Evolutionary conservation across 2,113 vertebrate species (phyloP), one percentile per base, ranked within the genome.

Genomic region (Puma concolor): DNA sequence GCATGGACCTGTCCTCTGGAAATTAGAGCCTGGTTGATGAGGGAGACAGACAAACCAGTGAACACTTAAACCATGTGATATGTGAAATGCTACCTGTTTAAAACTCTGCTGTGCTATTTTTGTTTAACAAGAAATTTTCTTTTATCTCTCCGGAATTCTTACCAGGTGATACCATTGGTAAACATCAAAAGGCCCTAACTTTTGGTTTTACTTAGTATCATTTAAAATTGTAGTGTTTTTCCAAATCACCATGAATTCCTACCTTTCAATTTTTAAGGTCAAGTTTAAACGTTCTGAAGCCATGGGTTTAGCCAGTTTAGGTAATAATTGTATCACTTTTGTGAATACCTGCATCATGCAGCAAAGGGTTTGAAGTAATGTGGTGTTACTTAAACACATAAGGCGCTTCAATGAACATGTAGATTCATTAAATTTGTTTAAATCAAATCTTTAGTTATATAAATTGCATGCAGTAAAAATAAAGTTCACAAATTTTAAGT

Each of bases 151-250:
- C 44, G 69, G 29, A 81, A 86, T 81, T 89, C 17, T 76, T 92
- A 36, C 48, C 77, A 72, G 7, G 36, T 84, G 48, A 67, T 92
- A 80, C 13, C 36, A 71, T 87, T 66, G 60, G 5, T 95, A 63
- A 87, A 91, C 29, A 15, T 74, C 44, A 41, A 69, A 82, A 97
- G 72, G 17, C 38, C 87, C 44, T 44, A 67, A 33, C 12, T 21
- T 88, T 92, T 88, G 36, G 79, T 83, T 95, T 91, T 76, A 80
- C 44, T 79, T 74, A 90, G 16, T 72, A 48, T 66, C 36, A 16
- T 94, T 67, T 76, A 92, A 76, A 96, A 54, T 81, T 66, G 48
- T 25, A 95, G 17, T 89, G 38, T 52, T 52, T 19, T 96, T 48
- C 74, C 7, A 91, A 88, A 57, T 95, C 29, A 27, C 33, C 11